Evolutionary conservation across 2,113 vertebrate species (phyloP).

Genomic region (Craseonycteris thonglongyai): DNA sequence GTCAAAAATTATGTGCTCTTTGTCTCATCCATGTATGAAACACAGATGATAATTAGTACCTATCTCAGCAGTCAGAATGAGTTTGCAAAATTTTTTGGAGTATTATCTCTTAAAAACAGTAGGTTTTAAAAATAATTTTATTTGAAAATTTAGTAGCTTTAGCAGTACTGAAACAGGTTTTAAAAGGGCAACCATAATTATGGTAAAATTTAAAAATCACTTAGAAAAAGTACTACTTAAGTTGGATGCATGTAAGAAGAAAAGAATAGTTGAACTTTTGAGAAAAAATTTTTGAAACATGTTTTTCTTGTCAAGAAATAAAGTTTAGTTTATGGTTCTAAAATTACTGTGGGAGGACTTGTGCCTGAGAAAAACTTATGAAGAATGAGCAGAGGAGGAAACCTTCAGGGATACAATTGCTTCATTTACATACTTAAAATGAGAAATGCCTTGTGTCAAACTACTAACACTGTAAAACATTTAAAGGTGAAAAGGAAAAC

Average conservation of each 20-base stretch:
- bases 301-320: conserved; percentile 8
- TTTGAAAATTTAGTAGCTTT: neutral
- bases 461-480: neutral
- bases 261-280: neutral
- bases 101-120: neutral
- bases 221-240: conserved; percentile 4
- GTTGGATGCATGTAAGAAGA: neutral
- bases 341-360: neutral
- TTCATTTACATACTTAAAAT: neutral
- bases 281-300: neutral
- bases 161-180: neutral
- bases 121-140: neutral
- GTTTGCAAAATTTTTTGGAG: neutral
- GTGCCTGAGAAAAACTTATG: neutral
- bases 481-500: neutral
- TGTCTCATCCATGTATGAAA: conserved; percentile 9
- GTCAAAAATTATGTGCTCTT: neutral
- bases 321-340: conserved; percentile 7
- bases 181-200: neutral
- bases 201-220: neutral
- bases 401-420: neutral
- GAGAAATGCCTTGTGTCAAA: neutral
- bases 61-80: neutral
- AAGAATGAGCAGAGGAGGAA: neutral
- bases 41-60: conserved; percentile 13